Evolutionary conservation across 2,888 invertebrate species (phyloP).

Genomic region (Punctoribates punctum): DNA sequence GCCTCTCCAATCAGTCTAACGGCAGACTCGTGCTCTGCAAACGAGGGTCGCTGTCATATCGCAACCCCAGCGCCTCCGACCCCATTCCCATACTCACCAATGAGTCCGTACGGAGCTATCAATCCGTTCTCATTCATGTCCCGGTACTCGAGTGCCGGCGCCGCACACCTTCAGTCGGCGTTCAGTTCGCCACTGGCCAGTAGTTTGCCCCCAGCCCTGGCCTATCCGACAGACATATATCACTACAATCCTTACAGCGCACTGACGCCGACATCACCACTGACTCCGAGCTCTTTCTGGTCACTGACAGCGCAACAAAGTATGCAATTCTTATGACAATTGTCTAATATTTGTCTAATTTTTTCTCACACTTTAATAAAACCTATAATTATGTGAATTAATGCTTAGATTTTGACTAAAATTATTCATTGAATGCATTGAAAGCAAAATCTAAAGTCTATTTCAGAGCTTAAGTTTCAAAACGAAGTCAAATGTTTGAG

Average conservation of each 20-base stretch:
- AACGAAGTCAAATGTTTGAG: neutral
- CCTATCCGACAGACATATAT: constrained; percentile 16
- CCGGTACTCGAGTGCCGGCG: constrained; percentile 18
- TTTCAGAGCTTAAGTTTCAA: constrained; percentile 1
- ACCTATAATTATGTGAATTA: neutral
- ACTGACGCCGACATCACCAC: constrained; percentile 23
- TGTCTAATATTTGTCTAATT: neutral
- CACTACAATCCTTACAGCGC: constrained; percentile 35
- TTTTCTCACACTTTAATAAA: neutral
- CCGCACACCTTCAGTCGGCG: neutral
- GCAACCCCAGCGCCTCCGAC: constrained; percentile 19
- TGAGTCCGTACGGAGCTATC: constrained; percentile 11
- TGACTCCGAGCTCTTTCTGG: constrained; percentile 37
- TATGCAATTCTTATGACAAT: neutral
- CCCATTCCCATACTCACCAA: constrained; percentile 10
- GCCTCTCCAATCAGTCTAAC: constrained; percentile 27
- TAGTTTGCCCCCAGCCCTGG: neutral
- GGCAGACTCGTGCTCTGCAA: neutral
- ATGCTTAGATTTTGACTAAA: neutral
- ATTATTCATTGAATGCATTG: neutral
- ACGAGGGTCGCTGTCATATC: constrained; percentile 17
- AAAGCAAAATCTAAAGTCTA: neutral
- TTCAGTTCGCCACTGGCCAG: neutral
- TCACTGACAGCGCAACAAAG: constrained; percentile 35
- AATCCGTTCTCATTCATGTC: constrained; percentile 2